Conservation (phyloP, 2,797 vertebrate genomes). For the Spinus olivaceus region DNA sequence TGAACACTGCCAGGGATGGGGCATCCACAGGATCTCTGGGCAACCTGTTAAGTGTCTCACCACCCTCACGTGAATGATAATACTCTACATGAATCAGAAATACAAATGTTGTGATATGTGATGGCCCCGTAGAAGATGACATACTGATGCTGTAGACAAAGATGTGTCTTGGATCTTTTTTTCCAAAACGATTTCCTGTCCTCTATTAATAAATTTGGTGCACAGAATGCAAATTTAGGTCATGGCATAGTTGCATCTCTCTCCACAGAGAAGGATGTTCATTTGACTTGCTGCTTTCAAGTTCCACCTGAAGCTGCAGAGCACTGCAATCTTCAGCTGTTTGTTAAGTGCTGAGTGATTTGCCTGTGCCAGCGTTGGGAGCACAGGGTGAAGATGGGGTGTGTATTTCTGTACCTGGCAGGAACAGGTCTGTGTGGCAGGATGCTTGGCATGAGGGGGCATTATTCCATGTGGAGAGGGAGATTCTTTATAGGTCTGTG, state of each 20-base stretch:
- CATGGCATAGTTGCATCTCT: not conserved
- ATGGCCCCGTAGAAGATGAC: not conserved
- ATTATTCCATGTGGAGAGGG: not conserved
- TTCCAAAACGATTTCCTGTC: not conserved
- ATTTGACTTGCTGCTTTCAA: not conserved
- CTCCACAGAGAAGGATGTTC: not conserved
- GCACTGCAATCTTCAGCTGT: not conserved
- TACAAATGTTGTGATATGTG: not conserved
- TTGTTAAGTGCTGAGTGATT: not conserved
- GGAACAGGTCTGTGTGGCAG: not conserved
- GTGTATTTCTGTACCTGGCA: not conserved
- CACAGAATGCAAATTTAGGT: not conserved
- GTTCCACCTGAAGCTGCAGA: not conserved
- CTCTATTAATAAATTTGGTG: not conserved
- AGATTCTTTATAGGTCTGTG: not conserved
- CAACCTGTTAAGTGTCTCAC: not conserved
- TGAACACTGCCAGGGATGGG: not conserved
- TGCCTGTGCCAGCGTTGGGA: not conserved
- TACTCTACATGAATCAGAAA: not conserved
- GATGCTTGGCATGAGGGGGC: not conserved
- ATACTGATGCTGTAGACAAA: not conserved
- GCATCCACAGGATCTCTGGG: not conserved
- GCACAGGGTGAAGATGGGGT: not conserved
- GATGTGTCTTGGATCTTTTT: not conserved
- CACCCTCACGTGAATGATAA: not conserved